Conservation (phyloP, 2,888 invertebrate species). For the Melinaea menophilus region DNA sequence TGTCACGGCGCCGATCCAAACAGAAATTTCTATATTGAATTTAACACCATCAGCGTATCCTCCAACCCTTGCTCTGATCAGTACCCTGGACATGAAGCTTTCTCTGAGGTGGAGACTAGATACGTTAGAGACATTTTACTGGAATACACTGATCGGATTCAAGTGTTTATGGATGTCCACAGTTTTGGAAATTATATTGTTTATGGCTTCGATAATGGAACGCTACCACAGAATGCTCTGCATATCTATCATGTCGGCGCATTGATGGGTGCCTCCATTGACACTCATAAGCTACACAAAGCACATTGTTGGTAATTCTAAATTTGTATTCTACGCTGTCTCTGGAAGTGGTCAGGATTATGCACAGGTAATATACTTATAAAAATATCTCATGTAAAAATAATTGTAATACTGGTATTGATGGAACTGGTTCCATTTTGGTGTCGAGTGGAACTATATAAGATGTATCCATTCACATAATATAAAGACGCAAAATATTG, state of each 20-base stretch:
- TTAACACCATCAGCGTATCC: constrained; percentile 43
- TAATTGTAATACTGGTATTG: no score
- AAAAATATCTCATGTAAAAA: neutral
- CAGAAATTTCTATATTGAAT: constrained; percentile 46
- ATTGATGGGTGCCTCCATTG: constrained; percentile 44
- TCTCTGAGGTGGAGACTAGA: constrained; percentile 81
- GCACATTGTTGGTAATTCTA: constrained; percentile 45
- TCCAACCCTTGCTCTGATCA: constrained; percentile 74
- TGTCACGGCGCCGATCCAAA: constrained; percentile 49
- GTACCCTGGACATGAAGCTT: constrained; percentile 76
- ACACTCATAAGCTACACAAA: constrained; percentile 38
- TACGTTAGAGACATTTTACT: constrained; percentile 74
- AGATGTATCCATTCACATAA: no score
- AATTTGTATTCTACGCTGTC: constrained; percentile 39
- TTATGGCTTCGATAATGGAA: constrained; percentile 77
- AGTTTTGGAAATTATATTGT: constrained; percentile 81
- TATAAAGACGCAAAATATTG: no score
- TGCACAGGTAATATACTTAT: constrained; percentile 31
- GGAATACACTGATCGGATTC: constrained; percentile 39
- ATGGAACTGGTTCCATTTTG: no score
- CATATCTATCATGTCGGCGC: constrained; percentile 41
- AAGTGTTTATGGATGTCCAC: constrained; percentile 78
- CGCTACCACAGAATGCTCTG: constrained; percentile 31
- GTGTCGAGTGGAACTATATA: no score
- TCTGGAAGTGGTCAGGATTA: constrained; percentile 46